phyloP scores from a whole-genome alignment of 2,888 invertebrate genomes.

The Arrhopalites spinosus region DNA sequence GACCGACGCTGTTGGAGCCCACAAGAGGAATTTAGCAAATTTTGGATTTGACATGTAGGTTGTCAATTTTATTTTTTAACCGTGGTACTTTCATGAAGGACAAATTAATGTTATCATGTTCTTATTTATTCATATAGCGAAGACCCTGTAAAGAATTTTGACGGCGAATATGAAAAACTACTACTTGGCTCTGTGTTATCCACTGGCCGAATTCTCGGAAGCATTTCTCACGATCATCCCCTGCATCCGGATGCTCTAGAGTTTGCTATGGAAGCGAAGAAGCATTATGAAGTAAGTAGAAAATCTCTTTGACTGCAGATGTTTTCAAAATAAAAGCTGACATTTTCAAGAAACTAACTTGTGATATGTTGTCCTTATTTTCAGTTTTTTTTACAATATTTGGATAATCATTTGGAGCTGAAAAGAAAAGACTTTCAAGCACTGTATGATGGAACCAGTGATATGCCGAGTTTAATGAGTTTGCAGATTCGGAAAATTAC shows the following conservation, averaged over 20 bases:
- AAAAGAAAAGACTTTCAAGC: slow-evolving; percentile 49
- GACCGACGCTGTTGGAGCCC: slow-evolving; percentile 49
- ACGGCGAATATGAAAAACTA: slow-evolving; percentile 51
- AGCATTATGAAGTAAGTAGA: slow-evolving; percentile 47
- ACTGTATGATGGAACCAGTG: slow-evolving; percentile 53
- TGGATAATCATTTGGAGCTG: slow-evolving; percentile 46
- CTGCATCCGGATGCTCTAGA: slow-evolving; percentile 51
- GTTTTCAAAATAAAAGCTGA: not conserved
- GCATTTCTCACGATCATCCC: slow-evolving; percentile 55
- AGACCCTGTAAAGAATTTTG: slow-evolving; percentile 49
- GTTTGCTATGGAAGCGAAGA: slow-evolving; percentile 51
- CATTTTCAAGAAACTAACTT: not conserved
- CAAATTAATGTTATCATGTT: not conserved
- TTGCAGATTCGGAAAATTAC: slow-evolving; percentile 51
- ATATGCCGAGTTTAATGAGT: slow-evolving; percentile 53
- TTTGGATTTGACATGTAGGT: slow-evolving; percentile 53
- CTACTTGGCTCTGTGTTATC: slow-evolving; percentile 50
- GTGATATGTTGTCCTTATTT: slow-evolving; percentile 8
- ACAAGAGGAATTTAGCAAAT: slow-evolving; percentile 51
- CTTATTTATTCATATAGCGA: slow-evolving; percentile 38
- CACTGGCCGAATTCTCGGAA: slow-evolving; percentile 48
- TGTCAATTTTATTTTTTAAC: not conserved
- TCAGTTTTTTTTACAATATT: slow-evolving; percentile 52
- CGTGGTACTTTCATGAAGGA: not conserved
- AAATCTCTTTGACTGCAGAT: not conserved